Base-by-base conservation (phyloP, 2,888 invertebrate genomes). In the Sceliomorpha sp. region DNA sequence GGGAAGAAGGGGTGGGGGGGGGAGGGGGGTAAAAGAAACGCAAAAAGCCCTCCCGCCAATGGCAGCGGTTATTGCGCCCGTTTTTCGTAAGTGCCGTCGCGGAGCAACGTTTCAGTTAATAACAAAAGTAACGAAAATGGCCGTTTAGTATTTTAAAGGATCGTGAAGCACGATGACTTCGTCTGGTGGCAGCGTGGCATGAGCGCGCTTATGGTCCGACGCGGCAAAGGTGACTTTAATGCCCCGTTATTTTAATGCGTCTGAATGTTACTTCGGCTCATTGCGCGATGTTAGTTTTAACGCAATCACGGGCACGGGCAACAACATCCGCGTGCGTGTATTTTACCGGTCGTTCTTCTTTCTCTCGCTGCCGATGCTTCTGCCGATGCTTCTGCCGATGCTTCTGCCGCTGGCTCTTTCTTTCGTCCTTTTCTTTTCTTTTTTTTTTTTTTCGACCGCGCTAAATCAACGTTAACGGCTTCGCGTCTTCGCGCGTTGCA, bases 151-250 rank as follows among this genome's bases (percentile, higher is more conserved):
- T 60, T 47, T 56, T 39, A 59, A 29, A 51, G 59, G 32, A 56
- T 60, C 60, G 50, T 59, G 60, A 60, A 59, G 55, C 55, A 15
- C 12, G 56, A 68, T 62, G 68, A 56, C 56, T 60, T 45, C 29
- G 68, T 67, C 44, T 36, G 26, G 67, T 44, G 32, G 26, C 13
- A 14, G 10, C 20, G 50, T 36, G 13, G 17, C 44, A 31, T 44
- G 14, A 44, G 15, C 44, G 15, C 44, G 44, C 12, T 47, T 8
- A 10, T 47, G 24, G 20, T 32, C n/a, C 12, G 20, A 13, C 20
- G 44, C 40, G 53, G 36, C 51, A 40, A 58, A 68, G 47, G 58
- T 68, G 62, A 62, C 62, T 68, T 68, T 68, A 62, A 68, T 58
- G 39, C 51, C 59, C 55, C 59, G 66, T 67, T 67, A 67, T 26